Conservation (phyloP, 2,113 vertebrate genomes). For the Anser cygnoides region DNA sequence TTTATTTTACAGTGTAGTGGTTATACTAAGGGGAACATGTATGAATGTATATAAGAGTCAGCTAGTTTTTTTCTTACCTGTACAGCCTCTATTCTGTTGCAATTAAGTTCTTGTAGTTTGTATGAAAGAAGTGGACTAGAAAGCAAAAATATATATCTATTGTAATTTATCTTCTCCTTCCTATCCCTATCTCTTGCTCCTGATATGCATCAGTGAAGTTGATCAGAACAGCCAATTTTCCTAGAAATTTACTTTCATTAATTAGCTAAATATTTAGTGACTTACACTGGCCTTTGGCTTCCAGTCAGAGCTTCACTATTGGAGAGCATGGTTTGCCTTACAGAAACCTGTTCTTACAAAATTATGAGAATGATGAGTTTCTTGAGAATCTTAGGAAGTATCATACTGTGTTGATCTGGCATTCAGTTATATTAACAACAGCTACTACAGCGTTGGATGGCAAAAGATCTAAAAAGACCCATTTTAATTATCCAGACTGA, state of each 20-base stretch:
- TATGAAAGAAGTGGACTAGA: conserved; percentile 84
- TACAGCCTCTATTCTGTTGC: conserved; percentile 83
- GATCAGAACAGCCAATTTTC: conserved; percentile 53
- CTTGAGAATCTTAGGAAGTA: conserved; percentile 61
- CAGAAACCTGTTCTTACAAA: conserved; percentile 66
- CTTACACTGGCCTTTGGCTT: conserved; percentile 63
- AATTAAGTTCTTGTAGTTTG: conserved; percentile 82
- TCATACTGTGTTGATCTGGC: conserved; percentile 48
- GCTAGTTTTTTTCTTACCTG: conserved; percentile 81
- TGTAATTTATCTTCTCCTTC: conserved; percentile 73
- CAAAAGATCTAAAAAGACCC: conserved; percentile 34
- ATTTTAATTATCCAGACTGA: conserved; percentile 55
- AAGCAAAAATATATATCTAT: conserved; percentile 79
- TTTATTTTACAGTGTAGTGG: conserved; percentile 81
- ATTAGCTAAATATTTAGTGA: conserved; percentile 59
- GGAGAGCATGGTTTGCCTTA: conserved; percentile 72
- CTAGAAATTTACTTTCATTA: conserved; percentile 34
- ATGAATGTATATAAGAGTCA: conserved; percentile 88
- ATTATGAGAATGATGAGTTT: conserved; percentile 52
- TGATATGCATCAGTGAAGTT: conserved; percentile 63
- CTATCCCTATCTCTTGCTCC: conserved; percentile 57
- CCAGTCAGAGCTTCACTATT: conserved; percentile 72
- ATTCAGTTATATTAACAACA: conserved; percentile 46
- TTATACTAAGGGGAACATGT: conserved; percentile 80
- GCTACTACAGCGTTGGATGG: conserved; percentile 28